Evolutionary conservation across 2,888 invertebrate genomes (phyloP).

Genomic region (Notodonta ziczac): DNA sequence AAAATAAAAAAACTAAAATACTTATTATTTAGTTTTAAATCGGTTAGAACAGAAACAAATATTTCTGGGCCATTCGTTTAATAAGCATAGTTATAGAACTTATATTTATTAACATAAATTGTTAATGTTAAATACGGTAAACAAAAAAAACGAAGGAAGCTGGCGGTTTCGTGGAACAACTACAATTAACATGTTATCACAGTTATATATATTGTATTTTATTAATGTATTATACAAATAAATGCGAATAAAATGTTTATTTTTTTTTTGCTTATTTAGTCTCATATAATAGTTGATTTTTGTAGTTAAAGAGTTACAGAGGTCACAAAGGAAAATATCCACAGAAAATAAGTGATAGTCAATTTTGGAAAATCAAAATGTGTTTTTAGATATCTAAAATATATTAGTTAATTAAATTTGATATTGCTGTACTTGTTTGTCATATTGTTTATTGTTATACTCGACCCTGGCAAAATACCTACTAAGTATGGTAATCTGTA

Average conservation of each 20-base stretch:
- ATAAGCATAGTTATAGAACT: conserved; percentile 29
- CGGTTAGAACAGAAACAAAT: conserved; percentile 38
- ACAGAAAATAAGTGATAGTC: too few relatives aligned
- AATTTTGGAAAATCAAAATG: too few relatives aligned
- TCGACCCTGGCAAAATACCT: too few relatives aligned
- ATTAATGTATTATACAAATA: conserved; percentile 69
- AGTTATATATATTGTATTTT: conserved; percentile 76
- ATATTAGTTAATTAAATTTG: too few relatives aligned
- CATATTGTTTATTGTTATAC: too few relatives aligned
- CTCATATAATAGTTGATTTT: too few relatives aligned
- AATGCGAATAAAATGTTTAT: conserved; percentile 46
- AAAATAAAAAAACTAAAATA: conserved; percentile 38
- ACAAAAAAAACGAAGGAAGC: conserved; percentile 16
- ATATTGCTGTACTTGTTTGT: too few relatives aligned
- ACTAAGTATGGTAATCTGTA: too few relatives aligned
- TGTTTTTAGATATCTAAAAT: too few relatives aligned
- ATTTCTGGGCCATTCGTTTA: conserved; percentile 54
- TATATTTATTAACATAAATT: conserved; percentile 45
- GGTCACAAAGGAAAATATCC: too few relatives aligned
- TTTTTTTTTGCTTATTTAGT: neutral
- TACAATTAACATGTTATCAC: conserved; percentile 60
- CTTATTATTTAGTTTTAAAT: conserved; percentile 28
- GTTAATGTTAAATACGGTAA: conserved; percentile 35
- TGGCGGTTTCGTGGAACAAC: conserved; percentile 35
- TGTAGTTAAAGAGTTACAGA: too few relatives aligned